These are phyloP conservation scores for Drosophila arizonae DNA, from an alignment of 1,140 invertebrate genomes.

Conservation along the genomic window DNA sequence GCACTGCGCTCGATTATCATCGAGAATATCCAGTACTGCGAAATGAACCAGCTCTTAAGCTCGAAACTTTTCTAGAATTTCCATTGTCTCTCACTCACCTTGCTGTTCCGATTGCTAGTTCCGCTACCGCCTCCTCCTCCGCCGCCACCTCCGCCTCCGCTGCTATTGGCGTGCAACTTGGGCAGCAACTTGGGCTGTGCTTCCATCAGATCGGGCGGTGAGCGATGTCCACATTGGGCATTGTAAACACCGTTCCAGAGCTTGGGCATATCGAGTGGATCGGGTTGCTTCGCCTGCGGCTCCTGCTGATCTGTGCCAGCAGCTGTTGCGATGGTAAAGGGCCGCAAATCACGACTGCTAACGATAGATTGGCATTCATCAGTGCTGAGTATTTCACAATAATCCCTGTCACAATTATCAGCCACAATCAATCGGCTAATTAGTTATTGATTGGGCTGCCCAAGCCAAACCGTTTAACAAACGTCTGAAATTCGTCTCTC, in stretches of 20 bases:
- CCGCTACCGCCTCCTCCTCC: slow-evolving; percentile 17
- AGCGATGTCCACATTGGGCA: slow-evolving; percentile 47
- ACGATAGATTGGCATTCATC: neutral
- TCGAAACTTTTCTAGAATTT: neutral
- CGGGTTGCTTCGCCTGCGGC: neutral
- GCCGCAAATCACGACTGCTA: slow-evolving; percentile 59
- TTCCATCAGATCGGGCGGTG: slow-evolving; percentile 68
- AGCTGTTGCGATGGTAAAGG: slow-evolving; percentile 65
- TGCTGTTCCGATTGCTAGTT: slow-evolving; percentile 52
- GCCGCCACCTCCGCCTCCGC: slow-evolving; percentile 16
- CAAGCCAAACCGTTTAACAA: slow-evolving; percentile 42
- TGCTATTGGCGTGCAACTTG: slow-evolving; percentile 56
- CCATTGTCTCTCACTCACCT: slow-evolving; percentile 43
- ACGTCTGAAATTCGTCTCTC: slow-evolving; percentile 14
- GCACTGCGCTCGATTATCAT: slow-evolving; percentile 78
- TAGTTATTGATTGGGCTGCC: slow-evolving; percentile 66
- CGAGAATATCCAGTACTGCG: slow-evolving; percentile 78
- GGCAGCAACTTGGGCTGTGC: slow-evolving; percentile 65
- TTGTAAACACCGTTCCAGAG: slow-evolving; percentile 70
- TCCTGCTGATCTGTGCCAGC: slow-evolving; percentile 31
- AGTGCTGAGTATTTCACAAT: slow-evolving; percentile 45
- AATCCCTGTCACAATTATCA: slow-evolving; percentile 31
- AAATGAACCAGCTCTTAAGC: neutral
- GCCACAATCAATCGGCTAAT: slow-evolving; percentile 64
- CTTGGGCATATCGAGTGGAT: slow-evolving; percentile 63